Percentiles rank a stretch among this genome's conserved stretches.
These are phyloP conservation scores for Trachymyrmex septentrionalis DNA, from an alignment of 1,140 invertebrate genomes.

Conservation along the genomic window DNA sequence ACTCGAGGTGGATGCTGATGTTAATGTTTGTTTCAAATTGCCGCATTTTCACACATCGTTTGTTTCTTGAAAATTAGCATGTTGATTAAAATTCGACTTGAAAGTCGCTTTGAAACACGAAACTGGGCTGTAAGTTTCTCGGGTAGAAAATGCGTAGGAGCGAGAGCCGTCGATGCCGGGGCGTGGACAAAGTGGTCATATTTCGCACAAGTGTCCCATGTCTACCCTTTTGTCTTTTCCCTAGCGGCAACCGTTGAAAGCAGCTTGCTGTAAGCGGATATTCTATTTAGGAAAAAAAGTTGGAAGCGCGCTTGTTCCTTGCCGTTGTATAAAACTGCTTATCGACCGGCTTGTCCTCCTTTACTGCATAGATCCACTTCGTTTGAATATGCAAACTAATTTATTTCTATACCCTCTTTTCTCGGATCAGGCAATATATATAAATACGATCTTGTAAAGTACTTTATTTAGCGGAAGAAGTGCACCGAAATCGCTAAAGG, in stretches of 20 bases:
- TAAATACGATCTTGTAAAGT: background rate
- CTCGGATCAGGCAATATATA: conserved; percentile 16
- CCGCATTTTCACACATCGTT: conserved; percentile 34
- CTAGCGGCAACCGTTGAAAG: conserved; percentile 68
- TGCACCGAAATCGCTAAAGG: conserved; percentile 31
- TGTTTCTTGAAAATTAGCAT: conserved; percentile 54
- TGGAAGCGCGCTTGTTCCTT: conserved; percentile 36
- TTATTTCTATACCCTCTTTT: conserved; percentile 39
- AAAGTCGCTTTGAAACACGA: conserved; percentile 57
- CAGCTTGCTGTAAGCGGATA: conserved; percentile 79
- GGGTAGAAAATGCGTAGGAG: conserved; percentile 43
- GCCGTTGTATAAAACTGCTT: conserved; percentile 49
- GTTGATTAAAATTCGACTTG: conserved; percentile 59
- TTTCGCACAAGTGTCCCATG: conserved; percentile 67
- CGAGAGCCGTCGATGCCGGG: conserved; percentile 43
- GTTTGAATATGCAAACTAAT: conserved; percentile 57
- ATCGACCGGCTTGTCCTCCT: conserved; percentile 38
- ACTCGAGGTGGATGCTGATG: background rate
- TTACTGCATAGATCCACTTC: conserved; percentile 27
- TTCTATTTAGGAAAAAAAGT: conserved; percentile 75
- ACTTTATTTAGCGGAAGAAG: conserved; percentile 6
- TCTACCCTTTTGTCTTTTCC: conserved; percentile 67
- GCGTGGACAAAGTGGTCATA: conserved; percentile 63
- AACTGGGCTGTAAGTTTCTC: conserved; percentile 52
- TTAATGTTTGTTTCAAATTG: conserved; percentile 33